Evolutionary conservation across 37 sponge, comb jelly and placozoan genomes (phyloP).

Genomic region (Eunapius fragilis): DNA sequence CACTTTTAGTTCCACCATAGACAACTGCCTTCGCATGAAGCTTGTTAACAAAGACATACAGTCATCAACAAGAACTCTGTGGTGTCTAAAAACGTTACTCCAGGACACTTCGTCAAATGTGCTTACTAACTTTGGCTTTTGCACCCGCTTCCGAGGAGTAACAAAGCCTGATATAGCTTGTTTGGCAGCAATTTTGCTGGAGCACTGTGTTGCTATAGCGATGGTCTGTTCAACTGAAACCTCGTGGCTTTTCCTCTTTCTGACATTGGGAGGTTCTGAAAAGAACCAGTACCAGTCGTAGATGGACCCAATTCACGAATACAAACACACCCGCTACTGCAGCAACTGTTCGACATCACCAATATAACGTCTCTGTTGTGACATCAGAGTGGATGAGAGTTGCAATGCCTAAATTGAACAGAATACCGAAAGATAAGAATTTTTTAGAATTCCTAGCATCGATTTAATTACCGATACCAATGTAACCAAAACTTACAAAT

Average conservation of each 20-base stretch:
- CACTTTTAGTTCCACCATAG: not conserved
- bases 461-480: not conserved
- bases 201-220: not conserved
- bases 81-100: not conserved
- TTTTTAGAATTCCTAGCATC: not conserved
- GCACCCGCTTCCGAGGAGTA: not conserved
- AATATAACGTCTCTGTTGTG: not conserved
- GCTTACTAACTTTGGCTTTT: not conserved
- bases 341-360: too few relatives aligned
- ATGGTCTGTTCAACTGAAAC: not conserved
- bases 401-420: not conserved
- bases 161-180: not conserved
- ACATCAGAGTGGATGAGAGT: not conserved
- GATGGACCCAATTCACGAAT: not conserved
- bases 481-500: not conserved
- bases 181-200: not conserved
- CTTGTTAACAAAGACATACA: not conserved
- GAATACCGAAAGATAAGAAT: not conserved
- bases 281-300: not conserved
- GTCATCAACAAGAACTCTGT: not conserved
- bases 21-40: not conserved
- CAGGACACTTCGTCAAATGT: conserved; percentile 1
- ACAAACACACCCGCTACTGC: not conserved
- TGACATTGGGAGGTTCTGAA: not conserved
- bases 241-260: not conserved